Evolutionary conservation across 2,888 invertebrate genomes (phyloP), one percentile per base, ranked within the genome.

Genomic region (Digitonthophagus gazella): DNA sequence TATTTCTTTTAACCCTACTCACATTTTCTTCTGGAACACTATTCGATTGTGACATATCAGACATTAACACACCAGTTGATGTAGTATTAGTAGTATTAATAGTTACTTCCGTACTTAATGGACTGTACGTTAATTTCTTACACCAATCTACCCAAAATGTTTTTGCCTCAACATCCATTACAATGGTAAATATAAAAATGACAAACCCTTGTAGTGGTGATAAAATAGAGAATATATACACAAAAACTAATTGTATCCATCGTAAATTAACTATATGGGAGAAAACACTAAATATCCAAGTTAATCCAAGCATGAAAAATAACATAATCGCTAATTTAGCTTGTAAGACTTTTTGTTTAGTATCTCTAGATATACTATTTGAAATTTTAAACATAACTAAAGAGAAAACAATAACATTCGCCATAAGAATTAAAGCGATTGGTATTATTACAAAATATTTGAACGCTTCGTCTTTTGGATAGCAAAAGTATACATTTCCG

Each of bases 261-360:
- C 58, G 54, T n/a, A 15, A 55, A 1, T 65, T 44, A 15, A 66
- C 14, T 2, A 66, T 58, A 54, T 69, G 64, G 2, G 18, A 63
- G 2, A 69, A 6, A 11, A 69, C 19, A 5, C 69, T 66, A 20
- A 69, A 66, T 11, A 67, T 64, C 69, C 69, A 69, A 6, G 69
- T 66, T 15, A 69, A 64, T 0, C 69, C 69, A 3, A 69, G 19
- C 58, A 69, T 66, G 15, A 69, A 69, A 15, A 66, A 64, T 16
- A 67, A 19, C 64, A 67, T 55, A 0, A 69, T 28, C 0, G 61
- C 69, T 15, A 67, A 20, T 0, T 66, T 66, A 1, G 64, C 19
- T n/a, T 69, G 67, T 0, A 58, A 54, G 16, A 19, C 18, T 18
- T 64, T 61, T 63, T 65, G 28, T 15, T 66, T 28, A 2, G 18